Base-by-base conservation (phyloP, 1,140 invertebrate genomes). In the Liolophura sinensis region DNA sequence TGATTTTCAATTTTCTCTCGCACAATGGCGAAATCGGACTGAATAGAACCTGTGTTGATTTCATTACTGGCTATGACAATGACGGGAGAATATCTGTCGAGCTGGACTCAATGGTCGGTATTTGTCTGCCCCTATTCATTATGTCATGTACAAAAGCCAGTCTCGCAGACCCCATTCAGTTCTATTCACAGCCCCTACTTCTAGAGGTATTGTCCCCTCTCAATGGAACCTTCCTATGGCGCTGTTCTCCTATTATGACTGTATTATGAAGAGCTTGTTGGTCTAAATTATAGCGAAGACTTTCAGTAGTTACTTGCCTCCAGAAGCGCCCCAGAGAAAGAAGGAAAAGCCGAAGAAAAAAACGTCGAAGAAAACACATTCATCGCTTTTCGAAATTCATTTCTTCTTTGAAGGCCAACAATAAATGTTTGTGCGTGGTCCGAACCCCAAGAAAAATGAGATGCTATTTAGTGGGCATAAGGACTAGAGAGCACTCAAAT, bases 211-310 rank as follows among this genome's bases (percentile, higher is more conserved):
- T 74, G 73, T 77, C 50, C 24, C 1, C 20, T 22, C 46, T 69
- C 71, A 73, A 74, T 77, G 59, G 69, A 66, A 25, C 69, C 71
- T 74, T 1, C 84, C 90, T 55, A 83, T 88, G 46, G 80, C 90
- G 49, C 82, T 90, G 27, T 65, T 59, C 54, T 12, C 24, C 61
- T 67, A 71, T 74, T 74, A 71, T 76, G 67, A 57, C 49, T 20
- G 57, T 69, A 74, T 72, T 72, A 72, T 72, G 65, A 55, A 40
- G 56, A 31, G 46, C 69, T 70, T 70, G 69, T 67, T 57, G 61
- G 50, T 51, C 49, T 60, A 46, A 67, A 67, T 67, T 67, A 64
- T 60, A 24, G 59, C 9, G 31, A 40, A 40, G 31, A 40, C 31
- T 40, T 40, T 40, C 31, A 40, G 31, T 40, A 40, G 31, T 40